A percentile compares a stretch with the other conserved stretches of the same genome.
These are phyloP conservation scores for Eupithecia centaureata DNA, from an alignment of 2,888 invertebrate species.

Conservation along the genomic window DNA sequence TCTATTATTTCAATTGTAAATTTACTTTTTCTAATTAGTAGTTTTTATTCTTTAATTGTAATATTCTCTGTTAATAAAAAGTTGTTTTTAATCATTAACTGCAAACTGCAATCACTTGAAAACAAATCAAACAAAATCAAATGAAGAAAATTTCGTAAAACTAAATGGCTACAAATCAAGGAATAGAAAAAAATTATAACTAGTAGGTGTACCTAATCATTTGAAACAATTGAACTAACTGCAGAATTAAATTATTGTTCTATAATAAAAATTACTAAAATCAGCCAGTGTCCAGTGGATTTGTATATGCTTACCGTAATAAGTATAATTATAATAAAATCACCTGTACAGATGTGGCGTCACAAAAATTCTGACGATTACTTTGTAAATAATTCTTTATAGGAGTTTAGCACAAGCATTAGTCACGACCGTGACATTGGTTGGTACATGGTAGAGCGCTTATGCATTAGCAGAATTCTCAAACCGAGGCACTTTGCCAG, in stretches of 20 bases:
- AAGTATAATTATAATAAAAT: slow-evolving; percentile 6
- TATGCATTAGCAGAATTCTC: slow-evolving; percentile 18
- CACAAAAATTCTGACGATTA: slow-evolving; percentile 2
- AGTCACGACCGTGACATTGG: slow-evolving; percentile 41
- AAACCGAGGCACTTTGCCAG: slow-evolving; percentile 36
- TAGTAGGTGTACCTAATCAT: no score
- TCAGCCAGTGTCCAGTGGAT: neutral
- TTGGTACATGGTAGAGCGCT: slow-evolving; percentile 7
- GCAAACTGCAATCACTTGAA: no score
- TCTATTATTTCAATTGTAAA: no score
- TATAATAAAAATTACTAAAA: neutral
- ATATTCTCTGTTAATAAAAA: no score
- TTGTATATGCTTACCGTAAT: neutral
- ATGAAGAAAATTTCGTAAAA: no score
- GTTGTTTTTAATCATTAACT: no score
- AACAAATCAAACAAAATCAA: no score
- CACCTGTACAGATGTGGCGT: neutral
- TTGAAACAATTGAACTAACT: no score
- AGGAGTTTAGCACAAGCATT: slow-evolving; percentile 14
- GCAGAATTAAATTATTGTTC: neutral
- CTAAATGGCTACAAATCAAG: no score
- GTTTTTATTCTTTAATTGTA: no score
- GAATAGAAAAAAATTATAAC: no score
- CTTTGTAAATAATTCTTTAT: neutral
- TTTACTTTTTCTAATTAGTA: no score